Evolutionary conservation across 2,888 invertebrate genomes (phyloP), one percentile per base, ranked within the genome.

Genomic region (Yponomeuta sedellus): DNA sequence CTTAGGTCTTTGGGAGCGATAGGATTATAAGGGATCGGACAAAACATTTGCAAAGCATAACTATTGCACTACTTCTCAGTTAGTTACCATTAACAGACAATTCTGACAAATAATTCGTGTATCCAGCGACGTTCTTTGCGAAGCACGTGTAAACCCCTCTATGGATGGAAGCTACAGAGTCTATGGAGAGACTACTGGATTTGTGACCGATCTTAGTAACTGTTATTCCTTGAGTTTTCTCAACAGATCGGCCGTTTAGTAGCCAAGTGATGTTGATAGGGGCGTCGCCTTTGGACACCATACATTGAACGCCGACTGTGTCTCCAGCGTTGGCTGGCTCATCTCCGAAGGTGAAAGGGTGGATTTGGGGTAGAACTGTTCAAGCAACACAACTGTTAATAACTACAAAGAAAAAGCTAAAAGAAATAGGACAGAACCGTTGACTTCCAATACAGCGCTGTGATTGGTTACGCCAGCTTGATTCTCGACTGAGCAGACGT

Each of bases 251-350:
- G 72, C 93, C 94, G 83, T 96, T 95, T 70, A 96, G 93, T 39
- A 92, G 92, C 97, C 97, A 97, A 66, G 93, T 92, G 66, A 97
- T 94, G 75, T 93, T 93, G 52, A 97, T 89, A 10, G 97, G 97
- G 65, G 93, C 91, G 80, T 97, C 97, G 61, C 97, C 96, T 83
- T 96, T 95, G 64, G 93, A 92, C 58, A 96, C 94, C 86, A 95
- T 94, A 81, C 96, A 96, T 71, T 94, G 93, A 3, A 95, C 92
- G 67, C 95, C 95, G 57, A 95, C 94, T 70, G 94, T 93, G 70
- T 96, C 96, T 6, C 96, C 96, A 68, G 95, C 94, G 77, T 96
- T 95, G 62, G 95, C 93, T 67, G 95, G 92, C 72, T 95, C 95
- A 65, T 95, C 95, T 67, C 96, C 96, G 76, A 96, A 96, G 69